These are phyloP conservation scores for Antrozous pallidus DNA, from an alignment of 2,797 vertebrate genomes.

Conservation along the genomic window DNA sequence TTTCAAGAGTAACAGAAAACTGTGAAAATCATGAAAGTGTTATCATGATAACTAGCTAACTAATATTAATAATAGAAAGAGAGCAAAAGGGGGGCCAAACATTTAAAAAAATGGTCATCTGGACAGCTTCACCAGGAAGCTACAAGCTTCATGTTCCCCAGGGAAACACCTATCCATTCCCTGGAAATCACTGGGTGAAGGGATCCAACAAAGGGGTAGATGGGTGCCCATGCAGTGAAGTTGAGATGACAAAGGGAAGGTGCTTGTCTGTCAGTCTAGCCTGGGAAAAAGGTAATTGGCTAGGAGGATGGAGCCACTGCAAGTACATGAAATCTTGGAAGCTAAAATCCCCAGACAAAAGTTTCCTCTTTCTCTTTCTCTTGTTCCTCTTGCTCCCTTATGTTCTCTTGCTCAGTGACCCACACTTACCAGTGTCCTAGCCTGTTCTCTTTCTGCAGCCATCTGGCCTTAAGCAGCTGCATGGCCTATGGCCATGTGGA, in stretches of 20 bases:
- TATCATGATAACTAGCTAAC: neutral
- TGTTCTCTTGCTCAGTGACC: neutral
- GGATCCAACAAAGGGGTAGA: neutral
- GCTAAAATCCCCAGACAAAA: neutral
- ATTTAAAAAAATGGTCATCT: neutral
- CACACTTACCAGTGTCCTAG: neutral
- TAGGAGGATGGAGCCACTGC: neutral
- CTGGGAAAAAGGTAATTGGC: neutral
- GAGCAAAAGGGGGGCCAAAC: neutral
- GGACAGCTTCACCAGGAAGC: neutral
- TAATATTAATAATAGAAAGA: neutral
- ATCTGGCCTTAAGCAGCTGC: neutral
- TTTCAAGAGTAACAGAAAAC: constrained; percentile 40
- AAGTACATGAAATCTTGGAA: neutral
- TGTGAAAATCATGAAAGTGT: constrained; percentile 2
- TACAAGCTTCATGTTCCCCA: neutral
- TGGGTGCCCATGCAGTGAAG: neutral
- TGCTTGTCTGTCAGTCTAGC: neutral
- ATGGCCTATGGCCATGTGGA: neutral
- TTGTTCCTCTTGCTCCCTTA: neutral
- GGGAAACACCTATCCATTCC: neutral
- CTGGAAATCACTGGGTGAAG: neutral
- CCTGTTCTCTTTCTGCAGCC: neutral
- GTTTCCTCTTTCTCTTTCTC: neutral
- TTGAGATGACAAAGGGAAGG: neutral